Evolutionary conservation across 2,113 vertebrate genomes (phyloP).

Genomic region (Tilapia sparmanii): DNA sequence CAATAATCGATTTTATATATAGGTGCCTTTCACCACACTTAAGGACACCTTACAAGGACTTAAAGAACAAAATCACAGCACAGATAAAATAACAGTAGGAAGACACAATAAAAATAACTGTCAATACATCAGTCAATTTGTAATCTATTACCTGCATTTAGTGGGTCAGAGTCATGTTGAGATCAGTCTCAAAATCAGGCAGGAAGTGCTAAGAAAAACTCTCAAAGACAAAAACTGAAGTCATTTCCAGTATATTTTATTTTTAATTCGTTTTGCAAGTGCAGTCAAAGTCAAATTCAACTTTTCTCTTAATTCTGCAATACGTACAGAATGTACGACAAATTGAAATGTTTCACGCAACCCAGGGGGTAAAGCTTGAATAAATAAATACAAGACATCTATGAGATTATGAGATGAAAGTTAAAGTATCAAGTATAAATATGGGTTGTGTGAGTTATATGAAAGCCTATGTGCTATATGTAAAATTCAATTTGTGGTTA

Average conservation of each 20-base stretch:
- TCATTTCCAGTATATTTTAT: not conserved
- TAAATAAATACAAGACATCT: not conserved
- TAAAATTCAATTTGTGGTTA: not conserved
- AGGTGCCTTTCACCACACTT: not conserved
- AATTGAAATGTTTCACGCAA: not conserved
- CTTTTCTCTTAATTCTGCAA: not conserved
- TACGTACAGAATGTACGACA: not conserved
- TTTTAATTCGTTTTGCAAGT: not conserved
- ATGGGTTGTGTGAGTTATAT: not conserved
- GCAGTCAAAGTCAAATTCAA: not conserved
- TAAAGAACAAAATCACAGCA: not conserved
- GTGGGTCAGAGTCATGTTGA: not conserved
- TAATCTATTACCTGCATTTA: not conserved
- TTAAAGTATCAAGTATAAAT: not conserved
- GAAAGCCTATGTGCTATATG: not conserved
- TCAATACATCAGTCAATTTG: not conserved
- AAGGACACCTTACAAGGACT: not conserved
- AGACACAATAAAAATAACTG: not conserved
- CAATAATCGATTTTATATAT: not conserved
- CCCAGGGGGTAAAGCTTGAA: not conserved
- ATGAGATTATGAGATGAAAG: not conserved
- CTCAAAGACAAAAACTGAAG: not conserved
- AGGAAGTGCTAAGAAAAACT: not conserved
- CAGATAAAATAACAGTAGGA: not conserved
- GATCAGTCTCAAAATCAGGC: not conserved